These are phyloP conservation scores for Drosophila colorata DNA, from an alignment of 2,888 invertebrate species.

Conservation along the genomic window DNA sequence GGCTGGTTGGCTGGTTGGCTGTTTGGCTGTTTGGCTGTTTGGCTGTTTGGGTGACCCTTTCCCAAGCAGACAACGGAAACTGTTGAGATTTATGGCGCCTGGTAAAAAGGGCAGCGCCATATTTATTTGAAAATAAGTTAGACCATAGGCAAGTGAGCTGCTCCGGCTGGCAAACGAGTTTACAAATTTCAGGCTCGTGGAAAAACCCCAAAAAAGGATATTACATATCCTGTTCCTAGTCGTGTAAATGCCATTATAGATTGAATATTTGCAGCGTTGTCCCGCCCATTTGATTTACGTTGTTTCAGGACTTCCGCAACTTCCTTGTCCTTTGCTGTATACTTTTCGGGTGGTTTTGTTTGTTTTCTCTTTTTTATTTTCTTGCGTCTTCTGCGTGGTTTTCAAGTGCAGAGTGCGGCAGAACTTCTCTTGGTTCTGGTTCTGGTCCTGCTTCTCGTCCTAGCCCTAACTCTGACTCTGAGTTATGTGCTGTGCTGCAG, in stretches of 20 bases:
- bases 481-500: conserved; percentile 58
- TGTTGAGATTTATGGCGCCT: conserved; percentile 74
- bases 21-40: not conserved
- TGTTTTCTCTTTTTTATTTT: conserved; percentile 20
- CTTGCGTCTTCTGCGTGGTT: conserved; percentile 32
- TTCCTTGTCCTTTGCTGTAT: conserved; percentile 36
- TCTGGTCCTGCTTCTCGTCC: conserved; percentile 44
- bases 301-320: conserved; percentile 57
- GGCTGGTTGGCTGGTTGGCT: not conserved
- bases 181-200: conserved; percentile 47
- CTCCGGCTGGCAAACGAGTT: conserved; percentile 26
- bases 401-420: conserved; percentile 46
- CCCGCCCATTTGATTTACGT: conserved; percentile 69
- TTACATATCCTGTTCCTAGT: conserved; percentile 81
- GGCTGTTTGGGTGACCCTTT: conserved; percentile 16
- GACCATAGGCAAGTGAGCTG: conserved; percentile 50
- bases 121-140: conserved; percentile 73
- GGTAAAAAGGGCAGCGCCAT: conserved; percentile 56
- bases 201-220: conserved; percentile 66
- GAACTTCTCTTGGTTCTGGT: conserved; percentile 46
- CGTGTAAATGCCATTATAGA: conserved; percentile 79
- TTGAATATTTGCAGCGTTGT: conserved; percentile 71
- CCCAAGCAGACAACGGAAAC: conserved; percentile 65
- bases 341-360: conserved; percentile 9
- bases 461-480: conserved; percentile 38